These are phyloP conservation scores for Arenaria interpres DNA, from an alignment of 2,113 vertebrate genomes.

Conservation along the genomic window DNA sequence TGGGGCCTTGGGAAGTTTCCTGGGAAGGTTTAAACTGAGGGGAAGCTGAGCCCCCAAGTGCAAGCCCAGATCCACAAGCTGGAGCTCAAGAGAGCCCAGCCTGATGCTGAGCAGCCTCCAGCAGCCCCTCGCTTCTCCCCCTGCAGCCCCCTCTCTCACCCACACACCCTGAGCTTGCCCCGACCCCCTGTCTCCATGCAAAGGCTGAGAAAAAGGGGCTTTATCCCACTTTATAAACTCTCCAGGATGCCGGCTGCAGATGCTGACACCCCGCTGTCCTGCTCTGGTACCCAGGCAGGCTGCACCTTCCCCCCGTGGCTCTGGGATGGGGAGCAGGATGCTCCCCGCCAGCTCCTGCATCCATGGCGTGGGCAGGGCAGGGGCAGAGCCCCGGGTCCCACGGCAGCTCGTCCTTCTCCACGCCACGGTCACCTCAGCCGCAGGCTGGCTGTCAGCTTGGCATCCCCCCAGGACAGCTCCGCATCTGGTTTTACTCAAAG, in stretches of 20 bases:
- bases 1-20: neutral
- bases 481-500: neutral
- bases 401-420: neutral
- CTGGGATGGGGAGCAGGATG: neutral
- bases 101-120: neutral
- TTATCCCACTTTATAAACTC: neutral
- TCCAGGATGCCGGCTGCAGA: neutral
- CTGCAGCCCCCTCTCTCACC: neutral
- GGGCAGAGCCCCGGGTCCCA: neutral
- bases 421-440: neutral
- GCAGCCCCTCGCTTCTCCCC: neutral
- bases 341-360: too few species aligned
- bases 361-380: fast-evolving
- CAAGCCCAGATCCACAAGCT: too few species aligned
- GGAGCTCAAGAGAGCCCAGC: neutral
- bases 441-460: neutral
- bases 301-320: too few species aligned
- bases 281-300: neutral
- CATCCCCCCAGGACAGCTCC: neutral
- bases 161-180: neutral
- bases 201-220: neutral
- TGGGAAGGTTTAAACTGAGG: neutral
- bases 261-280: neutral
- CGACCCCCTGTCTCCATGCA: neutral
- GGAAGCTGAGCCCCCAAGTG: neutral